phyloP scores from a whole-genome alignment of 2,888 invertebrate species.

The Melanostoma scalare region DNA sequence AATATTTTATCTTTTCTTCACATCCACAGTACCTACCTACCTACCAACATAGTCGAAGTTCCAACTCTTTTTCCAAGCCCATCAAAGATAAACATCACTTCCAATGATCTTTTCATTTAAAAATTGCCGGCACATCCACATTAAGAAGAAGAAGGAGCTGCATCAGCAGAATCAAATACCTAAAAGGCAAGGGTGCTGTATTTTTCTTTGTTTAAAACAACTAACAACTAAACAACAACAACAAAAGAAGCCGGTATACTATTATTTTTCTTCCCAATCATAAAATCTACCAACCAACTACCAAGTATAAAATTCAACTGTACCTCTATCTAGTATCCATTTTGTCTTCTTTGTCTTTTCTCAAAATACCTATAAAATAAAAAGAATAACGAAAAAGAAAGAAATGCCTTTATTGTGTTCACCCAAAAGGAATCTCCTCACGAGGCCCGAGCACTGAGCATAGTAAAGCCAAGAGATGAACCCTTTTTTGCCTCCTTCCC shows the following conservation, averaged over 20 bases:
- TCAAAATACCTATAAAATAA: conserved; percentile 29
- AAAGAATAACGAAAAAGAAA: conserved; percentile 32
- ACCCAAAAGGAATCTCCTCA: conserved; percentile 61
- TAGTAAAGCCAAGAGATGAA: conserved; percentile 53
- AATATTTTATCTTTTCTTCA: conserved; percentile 49
- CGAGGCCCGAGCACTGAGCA: conserved; percentile 53
- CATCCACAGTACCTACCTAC: conserved; percentile 7
- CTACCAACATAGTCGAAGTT: conserved; percentile 24
- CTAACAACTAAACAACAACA: conserved; percentile 37
- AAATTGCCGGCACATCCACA: conserved; percentile 20
- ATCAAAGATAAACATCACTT: conserved; percentile 65
- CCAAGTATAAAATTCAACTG: conserved; percentile 67
- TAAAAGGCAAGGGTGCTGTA: conserved; percentile 65
- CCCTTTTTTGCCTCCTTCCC: conserved; percentile 44
- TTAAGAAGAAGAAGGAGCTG: conserved; percentile 10
- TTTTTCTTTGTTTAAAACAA: conserved; percentile 61
- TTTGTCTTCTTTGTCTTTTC: conserved; percentile 66
- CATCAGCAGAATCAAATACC: conserved; percentile 5
- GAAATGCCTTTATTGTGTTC: conserved; percentile 54
- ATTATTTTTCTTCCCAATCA: conserved; percentile 68
- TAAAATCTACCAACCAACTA: conserved; percentile 69
- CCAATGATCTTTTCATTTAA: conserved; percentile 60
- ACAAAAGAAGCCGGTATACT: conserved; percentile 66
- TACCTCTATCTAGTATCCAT: conserved; percentile 52
- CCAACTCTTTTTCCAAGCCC: conserved; percentile 50